Evolutionary conservation across 2,797 vertebrate species (phyloP), one percentile per base, ranked within the genome.

Genomic region (Pteropus rufus): DNA sequence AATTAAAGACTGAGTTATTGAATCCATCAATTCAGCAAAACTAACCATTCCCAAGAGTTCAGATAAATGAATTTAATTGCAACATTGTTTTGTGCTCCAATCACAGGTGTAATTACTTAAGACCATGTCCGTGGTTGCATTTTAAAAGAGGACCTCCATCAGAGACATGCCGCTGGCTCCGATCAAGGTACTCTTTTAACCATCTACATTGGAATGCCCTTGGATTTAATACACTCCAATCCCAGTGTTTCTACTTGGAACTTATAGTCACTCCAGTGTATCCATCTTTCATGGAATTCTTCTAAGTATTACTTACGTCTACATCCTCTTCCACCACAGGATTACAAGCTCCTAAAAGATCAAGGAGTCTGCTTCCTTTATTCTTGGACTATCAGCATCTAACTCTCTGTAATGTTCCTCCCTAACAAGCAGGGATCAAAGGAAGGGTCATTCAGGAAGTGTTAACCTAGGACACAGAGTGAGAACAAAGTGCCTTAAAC

Each of bases 1-100:
- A 67, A 76, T 10, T 34, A 86, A 94, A 19, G 44, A 52, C 39
- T 77, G 21, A 94, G 18, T 46, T 90, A 79, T 34, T 73, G 36
- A 76, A 85, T 49, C 54, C 58, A 82, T 15, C 44, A 85, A 34
- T 70, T 95, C 83, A 76, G 80, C 56, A 73, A 88, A 93, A 85
- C 49, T 31, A 65, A 76, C 49, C 44, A 89, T 82, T 82, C 73
- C 64, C 54, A 85, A 16, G 34, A 9, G 24, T 41, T 76, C 46
- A 29, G 46, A 76, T 54, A 77, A 77, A 62, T 67, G 16, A 36
- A 75, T 82, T 92, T 67, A 93, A 75, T 73, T 77, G 10, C 26
- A 88, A n/a, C 2, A 16, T 88, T 64, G 29, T 49, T 52, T 58
- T 72, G n/a, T 82, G 24, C 69, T 44, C 36, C n/a, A 19, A 54